Percentiles rank a stretch among this genome's conserved stretches.
phyloP scores from a whole-genome alignment of 2,888 invertebrate genomes.

The Cephus rjabovi region DNA sequence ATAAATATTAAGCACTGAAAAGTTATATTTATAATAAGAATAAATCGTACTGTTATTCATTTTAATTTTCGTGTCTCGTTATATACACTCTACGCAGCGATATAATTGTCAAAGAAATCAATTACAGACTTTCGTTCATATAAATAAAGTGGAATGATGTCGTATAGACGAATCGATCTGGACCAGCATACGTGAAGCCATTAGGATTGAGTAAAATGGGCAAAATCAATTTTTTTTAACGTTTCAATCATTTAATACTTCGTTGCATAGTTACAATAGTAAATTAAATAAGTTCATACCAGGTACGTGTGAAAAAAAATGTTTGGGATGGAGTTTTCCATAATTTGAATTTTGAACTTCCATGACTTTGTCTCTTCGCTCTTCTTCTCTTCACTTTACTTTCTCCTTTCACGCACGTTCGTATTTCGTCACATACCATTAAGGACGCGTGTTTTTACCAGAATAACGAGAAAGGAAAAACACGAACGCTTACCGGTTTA shows the following conservation, averaged over 20 bases:
- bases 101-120: no score
- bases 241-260: background rate
- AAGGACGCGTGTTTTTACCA: background rate
- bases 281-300: background rate
- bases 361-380: background rate
- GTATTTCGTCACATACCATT: background rate
- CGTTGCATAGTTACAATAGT: background rate
- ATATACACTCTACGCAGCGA: no score
- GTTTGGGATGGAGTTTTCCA: background rate
- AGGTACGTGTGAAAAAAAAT: background rate
- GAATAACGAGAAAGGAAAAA: background rate
- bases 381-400: background rate
- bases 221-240: background rate
- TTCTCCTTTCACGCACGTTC: constrained; percentile 2
- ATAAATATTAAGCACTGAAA: no score
- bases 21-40: no score
- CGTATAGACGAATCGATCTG: no score
- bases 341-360: background rate
- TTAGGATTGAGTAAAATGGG: no score
- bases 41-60: no score
- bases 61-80: no score
- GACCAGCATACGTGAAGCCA: no score
- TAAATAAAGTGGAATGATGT: no score
- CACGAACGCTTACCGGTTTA: background rate
- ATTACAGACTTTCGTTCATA: no score